Percentiles rank a stretch among this genome's conserved stretches.
phyloP scores from a whole-genome alignment of 92 coral and sea anemone species.

The Zoanthus gigantus region DNA sequence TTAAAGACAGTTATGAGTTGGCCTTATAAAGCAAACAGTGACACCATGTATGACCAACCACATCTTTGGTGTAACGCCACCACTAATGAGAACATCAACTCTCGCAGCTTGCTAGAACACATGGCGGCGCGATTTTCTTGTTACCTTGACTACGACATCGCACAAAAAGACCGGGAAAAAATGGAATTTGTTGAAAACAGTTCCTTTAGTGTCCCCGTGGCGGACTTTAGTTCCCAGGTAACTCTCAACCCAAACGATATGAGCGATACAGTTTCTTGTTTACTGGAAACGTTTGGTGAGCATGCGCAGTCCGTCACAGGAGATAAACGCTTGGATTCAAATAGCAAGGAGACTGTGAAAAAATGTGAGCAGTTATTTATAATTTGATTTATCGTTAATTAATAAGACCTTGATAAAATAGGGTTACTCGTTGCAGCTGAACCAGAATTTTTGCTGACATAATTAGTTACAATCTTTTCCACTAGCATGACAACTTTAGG shows the following conservation, averaged over 20 bases:
- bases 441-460: too few relatives aligned
- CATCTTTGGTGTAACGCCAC: background rate
- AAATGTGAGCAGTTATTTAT: background rate
- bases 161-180: constrained; percentile 17
- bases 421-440: too few relatives aligned
- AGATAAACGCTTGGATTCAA: background rate
- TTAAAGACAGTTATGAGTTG: background rate
- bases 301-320: constrained; percentile 4
- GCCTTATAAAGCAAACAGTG: background rate
- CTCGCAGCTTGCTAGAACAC: background rate
- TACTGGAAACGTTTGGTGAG: constrained; percentile 18
- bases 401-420: too few relatives aligned
- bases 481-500: too few relatives aligned
- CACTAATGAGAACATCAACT: background rate
- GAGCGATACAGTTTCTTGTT: background rate
- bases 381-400: background rate
- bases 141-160: constrained; percentile 10
- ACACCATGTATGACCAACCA: background rate
- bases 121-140: background rate
- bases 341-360: background rate
- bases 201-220: constrained; percentile 35
- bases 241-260: constrained; percentile 7
- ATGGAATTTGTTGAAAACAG: constrained; percentile 15
- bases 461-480: too few relatives aligned
- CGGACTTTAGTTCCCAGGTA: constrained; percentile 20